Evolutionary conservation across 1,140 invertebrate genomes (phyloP), one percentile per base, ranked within the genome.

Genomic region (Rhopalosiphum maidis): DNA sequence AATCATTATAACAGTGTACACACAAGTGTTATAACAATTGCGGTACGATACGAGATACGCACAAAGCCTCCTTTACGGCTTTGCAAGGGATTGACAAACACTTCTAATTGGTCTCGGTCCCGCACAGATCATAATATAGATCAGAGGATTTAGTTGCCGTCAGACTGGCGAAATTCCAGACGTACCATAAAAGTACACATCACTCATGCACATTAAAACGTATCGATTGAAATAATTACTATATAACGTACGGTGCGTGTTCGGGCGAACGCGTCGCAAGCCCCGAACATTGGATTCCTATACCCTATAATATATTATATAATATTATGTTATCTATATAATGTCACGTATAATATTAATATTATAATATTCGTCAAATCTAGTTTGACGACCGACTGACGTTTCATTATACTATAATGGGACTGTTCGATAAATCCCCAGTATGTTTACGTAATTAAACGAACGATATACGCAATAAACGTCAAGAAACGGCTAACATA

Each of bases 381-480:
- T 41, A 55, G 25, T 90, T 90, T 30, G 55, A 90, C 60, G 82
- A 35, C 30, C 25, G 48, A 23, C 68, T 89, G 87, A 54, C 55
- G 55, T 91, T 91, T 68, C 22, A 21, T 77, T n/a, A 48, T 43
- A 48, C 60, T 82, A n/a, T 77, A n/a, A n/a, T 43, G 41, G 55
- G 54, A 21, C 37, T 91, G 46, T 91, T 91, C n/a, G 37, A 91
- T 35, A 46, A 82, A 91, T 82, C 43, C 21, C 41, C n/a, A 35
- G 41, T 23, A 8, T 82, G 90, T 91, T 35, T 77, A 91, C 90
- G 83, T 83, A 48, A 82, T 91, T 91, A 91, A 83, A 82, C 35
- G 30, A 82, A 82, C 41, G 90, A 91, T 48, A 91, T 48, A 43
- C 43, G 90, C 41, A 91, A 91, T 91, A 91, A 91, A 91, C 35